Base-by-base conservation (phyloP, 2,797 vertebrate species). In the Oceanodroma leucorhoa region DNA sequence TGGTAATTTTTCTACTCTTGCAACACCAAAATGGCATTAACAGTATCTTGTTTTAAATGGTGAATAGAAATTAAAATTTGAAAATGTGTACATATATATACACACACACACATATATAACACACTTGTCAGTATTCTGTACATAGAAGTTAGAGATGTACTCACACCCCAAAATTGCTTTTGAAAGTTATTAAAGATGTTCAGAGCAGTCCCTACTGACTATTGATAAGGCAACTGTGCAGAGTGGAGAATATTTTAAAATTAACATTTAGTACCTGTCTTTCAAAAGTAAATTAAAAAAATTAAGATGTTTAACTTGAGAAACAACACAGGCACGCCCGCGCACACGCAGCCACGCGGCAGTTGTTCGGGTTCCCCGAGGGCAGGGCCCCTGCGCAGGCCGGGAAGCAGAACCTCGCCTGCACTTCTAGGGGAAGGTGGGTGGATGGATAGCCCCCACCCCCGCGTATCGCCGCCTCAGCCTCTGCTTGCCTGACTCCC, bases 41-140 rank as follows among this genome's bases (percentile, higher is more conserved):
- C 60, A 94, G 89, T 89, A 97, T 97, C 92, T 94, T 73, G 32
- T 89, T 95, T 92, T 36, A 95, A 95, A 58, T 67, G 89, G 51
- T 45, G 84, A 96, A 83, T 51, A 95, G 82, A 87, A 94, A 66
- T 69, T 55, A 70, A 46, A 61, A 50, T 64, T 32, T 36, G 82
- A 65, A 64, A 36, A 46, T 55, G 89, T 87, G 77, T 71, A 88
- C 64, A 38, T 30, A 73, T 26, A 38, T 32, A 77, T 15, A 67
- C 11, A n/a, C 5, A 72, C 14, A 66, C 51, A 89, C 32, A 87
- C 16, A 67, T 3, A 75, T 12, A 87, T 15, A 91, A 19, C 89
- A 80, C 69, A 71, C 48, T 18, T 21, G 45, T 90, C 94, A 88
- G 85, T 46, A 58, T 41, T 78, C 60, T 95, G 70, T 90, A 95